Conservation (phyloP, 2,888 invertebrate species). For the Campaea margaritaria region DNA sequence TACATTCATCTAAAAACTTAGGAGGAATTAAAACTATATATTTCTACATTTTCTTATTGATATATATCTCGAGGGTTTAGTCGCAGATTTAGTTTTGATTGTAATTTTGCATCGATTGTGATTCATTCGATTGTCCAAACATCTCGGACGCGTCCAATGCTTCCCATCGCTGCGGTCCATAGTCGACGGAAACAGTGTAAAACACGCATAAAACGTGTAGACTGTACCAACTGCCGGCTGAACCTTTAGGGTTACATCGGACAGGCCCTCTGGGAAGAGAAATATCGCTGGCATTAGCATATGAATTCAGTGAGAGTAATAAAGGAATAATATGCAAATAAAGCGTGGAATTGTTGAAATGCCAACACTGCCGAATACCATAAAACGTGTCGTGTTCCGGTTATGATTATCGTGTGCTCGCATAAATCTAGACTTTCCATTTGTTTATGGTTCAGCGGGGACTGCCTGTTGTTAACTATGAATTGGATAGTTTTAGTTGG, state of each 20-base stretch:
- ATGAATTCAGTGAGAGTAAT: conserved; percentile 75
- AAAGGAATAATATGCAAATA: conserved; percentile 82
- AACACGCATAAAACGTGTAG: conserved; percentile 40
- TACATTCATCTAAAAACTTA: too few species aligned
- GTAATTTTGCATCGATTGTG: too few species aligned
- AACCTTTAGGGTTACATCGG: conserved; percentile 60
- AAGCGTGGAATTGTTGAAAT: conserved; percentile 54
- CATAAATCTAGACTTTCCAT: conserved; percentile 46
- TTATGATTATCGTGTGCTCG: conserved; percentile 56
- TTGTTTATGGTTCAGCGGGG: conserved; percentile 40
- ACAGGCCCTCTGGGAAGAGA: conserved; percentile 61
- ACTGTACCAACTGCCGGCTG: conserved; percentile 17
- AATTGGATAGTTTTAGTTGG: conserved; percentile 17
- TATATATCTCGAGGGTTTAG: too few species aligned
- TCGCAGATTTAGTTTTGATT: too few species aligned
- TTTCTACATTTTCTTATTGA: too few species aligned
- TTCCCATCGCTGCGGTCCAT: conserved; percentile 30
- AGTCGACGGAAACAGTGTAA: conserved; percentile 27
- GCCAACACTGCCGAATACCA: conserved; percentile 49
- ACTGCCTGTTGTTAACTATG: conserved; percentile 21
- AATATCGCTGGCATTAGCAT: conserved; percentile 73
- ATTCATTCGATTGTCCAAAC: too few species aligned
- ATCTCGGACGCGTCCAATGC: too few species aligned
- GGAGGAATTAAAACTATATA: too few species aligned
- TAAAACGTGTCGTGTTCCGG: conserved; percentile 57